Percentiles rank a stretch among this genome's conserved stretches.
phyloP scores from a whole-genome alignment of 1,140 invertebrate species.

The Protaetia brevitarsis region DNA sequence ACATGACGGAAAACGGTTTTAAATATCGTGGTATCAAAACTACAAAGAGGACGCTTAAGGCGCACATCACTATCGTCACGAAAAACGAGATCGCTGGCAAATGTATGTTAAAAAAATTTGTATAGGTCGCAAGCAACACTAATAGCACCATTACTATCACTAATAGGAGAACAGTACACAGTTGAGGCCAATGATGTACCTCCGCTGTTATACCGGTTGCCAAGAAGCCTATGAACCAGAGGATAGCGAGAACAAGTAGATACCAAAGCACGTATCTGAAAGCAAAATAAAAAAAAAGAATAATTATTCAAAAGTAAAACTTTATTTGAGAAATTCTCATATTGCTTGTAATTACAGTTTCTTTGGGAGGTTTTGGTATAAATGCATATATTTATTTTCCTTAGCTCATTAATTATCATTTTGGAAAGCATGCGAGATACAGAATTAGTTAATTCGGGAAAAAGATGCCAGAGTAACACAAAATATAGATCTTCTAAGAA shows the following conservation, averaged over 20 bases:
- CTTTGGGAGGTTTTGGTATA: too few species aligned
- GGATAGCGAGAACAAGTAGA: slow-evolving; percentile 55
- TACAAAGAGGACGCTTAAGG: slow-evolving; percentile 63
- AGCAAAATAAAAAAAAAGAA: slow-evolving; percentile 38
- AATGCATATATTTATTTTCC: too few species aligned
- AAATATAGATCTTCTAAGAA: too few species aligned
- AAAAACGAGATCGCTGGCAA: slow-evolving; percentile 63
- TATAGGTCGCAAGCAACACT: slow-evolving; percentile 53
- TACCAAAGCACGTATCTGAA: slow-evolving; percentile 61
- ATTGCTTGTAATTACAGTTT: too few species aligned
- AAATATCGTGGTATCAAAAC: slow-evolving; percentile 54
- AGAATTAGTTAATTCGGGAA: too few species aligned
- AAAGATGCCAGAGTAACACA: too few species aligned
- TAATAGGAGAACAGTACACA: slow-evolving; percentile 55
- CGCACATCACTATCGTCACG: slow-evolving; percentile 63
- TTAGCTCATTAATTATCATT: too few species aligned
- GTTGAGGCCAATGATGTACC: slow-evolving; percentile 56
- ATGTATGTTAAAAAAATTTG: slow-evolving; percentile 63
- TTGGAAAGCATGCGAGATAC: too few species aligned
- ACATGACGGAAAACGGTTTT: slow-evolving; percentile 26
- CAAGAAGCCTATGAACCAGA: slow-evolving; percentile 58
- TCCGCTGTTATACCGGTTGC: slow-evolving; percentile 46
- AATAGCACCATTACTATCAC: slow-evolving; percentile 3
- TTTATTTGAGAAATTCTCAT: too few species aligned
- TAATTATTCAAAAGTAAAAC: too few species aligned